A percentile compares a stretch with the other conserved stretches of the same genome.
These are phyloP conservation scores for Mechanitis messenoides DNA, from an alignment of 2,888 invertebrate genomes.

Conservation along the genomic window DNA sequence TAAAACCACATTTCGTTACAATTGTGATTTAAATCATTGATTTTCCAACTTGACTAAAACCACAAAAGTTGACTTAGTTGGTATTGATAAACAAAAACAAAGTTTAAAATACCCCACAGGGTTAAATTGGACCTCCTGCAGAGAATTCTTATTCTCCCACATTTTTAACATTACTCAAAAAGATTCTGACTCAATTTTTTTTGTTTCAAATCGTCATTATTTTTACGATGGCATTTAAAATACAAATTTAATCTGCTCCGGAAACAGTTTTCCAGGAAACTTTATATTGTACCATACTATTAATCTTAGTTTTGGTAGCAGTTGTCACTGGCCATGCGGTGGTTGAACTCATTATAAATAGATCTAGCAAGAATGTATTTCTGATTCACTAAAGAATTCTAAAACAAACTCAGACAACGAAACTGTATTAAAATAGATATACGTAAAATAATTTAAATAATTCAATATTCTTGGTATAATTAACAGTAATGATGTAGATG, in stretches of 20 bases:
- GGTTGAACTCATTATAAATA: conserved; percentile 67
- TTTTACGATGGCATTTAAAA: no score
- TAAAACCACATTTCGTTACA: no score
- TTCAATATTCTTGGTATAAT: conserved; percentile 7
- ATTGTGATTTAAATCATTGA: conserved; percentile 10
- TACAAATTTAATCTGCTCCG: no score
- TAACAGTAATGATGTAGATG: conserved; percentile 50
- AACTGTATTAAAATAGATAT: no score
- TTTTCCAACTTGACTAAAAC: conserved; percentile 24
- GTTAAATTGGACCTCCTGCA: conserved; percentile 33
- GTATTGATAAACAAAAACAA: conserved; percentile 28
- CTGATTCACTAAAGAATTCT: not conserved
- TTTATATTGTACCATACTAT: no score
- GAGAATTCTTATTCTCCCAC: conserved; percentile 33
- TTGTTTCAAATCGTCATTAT: no score
- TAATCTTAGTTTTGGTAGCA: conserved; percentile 41
- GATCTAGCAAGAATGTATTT: conserved; percentile 34
- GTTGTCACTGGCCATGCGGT: conserved; percentile 52
- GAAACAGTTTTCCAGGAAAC: no score
- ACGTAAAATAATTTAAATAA: not conserved
- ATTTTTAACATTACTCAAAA: conserved; percentile 13
- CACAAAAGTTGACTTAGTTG: conserved; percentile 25
- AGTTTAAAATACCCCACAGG: conserved; percentile 33
- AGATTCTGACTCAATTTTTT: not conserved
- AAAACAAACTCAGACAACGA: no score